phyloP scores from a whole-genome alignment of 2,113 vertebrate species.

The Prinia subflava region DNA sequence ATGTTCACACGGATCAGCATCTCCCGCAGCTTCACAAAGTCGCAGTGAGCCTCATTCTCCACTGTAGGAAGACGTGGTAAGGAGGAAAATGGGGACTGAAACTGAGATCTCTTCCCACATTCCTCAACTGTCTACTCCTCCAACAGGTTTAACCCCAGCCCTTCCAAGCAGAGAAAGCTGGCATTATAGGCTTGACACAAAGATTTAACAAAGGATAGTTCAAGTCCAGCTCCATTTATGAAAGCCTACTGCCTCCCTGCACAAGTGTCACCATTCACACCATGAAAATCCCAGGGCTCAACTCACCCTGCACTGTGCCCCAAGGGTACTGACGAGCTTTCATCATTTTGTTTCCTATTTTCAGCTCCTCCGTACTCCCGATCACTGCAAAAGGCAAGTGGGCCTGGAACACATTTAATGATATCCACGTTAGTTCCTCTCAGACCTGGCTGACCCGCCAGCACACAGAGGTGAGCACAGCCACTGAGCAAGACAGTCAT shows the following conservation, averaged over 20 bases:
- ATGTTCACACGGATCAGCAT: slow-evolving; percentile 90
- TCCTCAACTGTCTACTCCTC: neutral
- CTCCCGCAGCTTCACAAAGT: slow-evolving; percentile 87
- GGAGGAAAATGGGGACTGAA: neutral
- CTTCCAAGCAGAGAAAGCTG: neutral
- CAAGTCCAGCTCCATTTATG: neutral
- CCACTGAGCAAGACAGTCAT: slow-evolving; percentile 8
- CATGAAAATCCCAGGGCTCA: neutral
- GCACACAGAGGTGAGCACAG: neutral
- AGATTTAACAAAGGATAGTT: neutral
- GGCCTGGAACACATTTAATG: slow-evolving; percentile 76
- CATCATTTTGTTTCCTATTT: slow-evolving; percentile 99
- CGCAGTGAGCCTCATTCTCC: slow-evolving; percentile 93
- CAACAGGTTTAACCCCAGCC: neutral
- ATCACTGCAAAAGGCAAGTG: slow-evolving; percentile 97
- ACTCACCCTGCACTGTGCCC: slow-evolving; percentile 94
- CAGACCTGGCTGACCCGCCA: neutral
- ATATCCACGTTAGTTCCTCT: neutral
- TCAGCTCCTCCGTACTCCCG: slow-evolving; percentile 96
- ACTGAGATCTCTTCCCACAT: neutral
- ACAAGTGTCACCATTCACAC: neutral
- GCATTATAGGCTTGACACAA: neutral
- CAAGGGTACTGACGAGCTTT: slow-evolving; percentile 97
- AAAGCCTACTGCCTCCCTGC: neutral
- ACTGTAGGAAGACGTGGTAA: slow-evolving; percentile 68